Conservation (phyloP, 2,113 vertebrate species). For the Poecile atricapillus region DNA sequence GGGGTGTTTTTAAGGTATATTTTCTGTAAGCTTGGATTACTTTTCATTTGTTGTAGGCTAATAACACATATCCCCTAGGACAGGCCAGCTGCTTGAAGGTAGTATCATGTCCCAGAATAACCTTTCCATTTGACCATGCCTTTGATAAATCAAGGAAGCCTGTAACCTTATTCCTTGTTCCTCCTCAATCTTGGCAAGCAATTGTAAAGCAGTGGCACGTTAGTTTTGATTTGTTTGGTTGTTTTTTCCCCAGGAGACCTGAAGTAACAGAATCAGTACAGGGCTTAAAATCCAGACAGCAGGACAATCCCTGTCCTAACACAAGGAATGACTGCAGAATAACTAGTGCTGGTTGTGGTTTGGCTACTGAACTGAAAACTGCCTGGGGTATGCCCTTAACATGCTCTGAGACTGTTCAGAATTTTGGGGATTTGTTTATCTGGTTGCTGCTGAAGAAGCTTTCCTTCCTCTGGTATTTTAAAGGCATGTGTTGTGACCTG, state of each 20-base stretch:
- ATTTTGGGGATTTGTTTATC: neutral
- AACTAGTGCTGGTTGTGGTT: neutral
- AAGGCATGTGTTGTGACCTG: neutral
- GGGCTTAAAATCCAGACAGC: neutral
- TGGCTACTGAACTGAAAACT: neutral
- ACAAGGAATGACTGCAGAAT: neutral
- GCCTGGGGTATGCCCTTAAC: neutral
- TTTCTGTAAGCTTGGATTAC: neutral
- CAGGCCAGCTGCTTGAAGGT: neutral
- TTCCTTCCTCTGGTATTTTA: neutral
- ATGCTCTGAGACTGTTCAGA: neutral
- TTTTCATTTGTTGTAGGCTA: neutral
- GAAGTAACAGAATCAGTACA: neutral
- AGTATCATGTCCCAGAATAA: neutral
- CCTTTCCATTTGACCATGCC: neutral
- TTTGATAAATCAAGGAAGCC: neutral
- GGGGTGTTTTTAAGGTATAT: too few relatives aligned
- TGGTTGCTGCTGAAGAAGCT: conserved; percentile 20
- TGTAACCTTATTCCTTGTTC: neutral
- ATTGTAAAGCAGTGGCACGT: neutral
- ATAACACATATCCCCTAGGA: neutral
- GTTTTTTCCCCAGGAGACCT: neutral
- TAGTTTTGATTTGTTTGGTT: neutral
- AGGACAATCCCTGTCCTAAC: neutral
- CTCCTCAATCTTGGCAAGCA: neutral